Percentiles rank a stretch among this genome's conserved stretches.
Evolutionary conservation across 2,113 vertebrate genomes (phyloP).

Genomic region (Tetrax tetrax): DNA sequence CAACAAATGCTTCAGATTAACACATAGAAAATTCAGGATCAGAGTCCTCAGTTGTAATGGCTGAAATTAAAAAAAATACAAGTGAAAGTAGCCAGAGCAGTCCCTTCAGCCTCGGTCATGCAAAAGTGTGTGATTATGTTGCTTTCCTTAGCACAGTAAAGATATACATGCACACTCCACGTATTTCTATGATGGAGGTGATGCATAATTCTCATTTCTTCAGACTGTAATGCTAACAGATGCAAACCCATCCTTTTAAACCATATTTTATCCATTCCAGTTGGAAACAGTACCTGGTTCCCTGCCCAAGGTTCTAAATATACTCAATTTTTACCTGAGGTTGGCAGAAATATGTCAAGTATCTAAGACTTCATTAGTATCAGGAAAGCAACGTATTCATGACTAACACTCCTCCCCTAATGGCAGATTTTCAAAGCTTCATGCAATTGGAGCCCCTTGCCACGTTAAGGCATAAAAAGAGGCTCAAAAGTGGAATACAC

Average conservation of each 20-base stretch:
- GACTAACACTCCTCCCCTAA: neutral
- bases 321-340: neutral
- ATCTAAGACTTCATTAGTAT: neutral
- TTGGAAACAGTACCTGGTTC: neutral
- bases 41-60: neutral
- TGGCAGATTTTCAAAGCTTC: neutral
- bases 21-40: neutral
- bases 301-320: neutral
- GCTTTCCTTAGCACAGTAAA: neutral
- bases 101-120: neutral
- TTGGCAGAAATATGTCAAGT: neutral
- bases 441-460: neutral
- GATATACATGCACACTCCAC: neutral
- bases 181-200: neutral
- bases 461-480: neutral
- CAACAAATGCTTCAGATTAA: neutral
- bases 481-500: neutral
- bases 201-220: neutral
- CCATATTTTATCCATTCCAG: neutral
- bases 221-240: neutral
- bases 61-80: neutral
- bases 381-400: neutral
- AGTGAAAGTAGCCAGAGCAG: neutral
- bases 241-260: neutral
- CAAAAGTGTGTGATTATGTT: neutral